Evolutionary conservation across 2,113 vertebrate species (phyloP), one percentile per base, ranked within the genome.

Genomic region (Blennius ocellaris): DNA sequence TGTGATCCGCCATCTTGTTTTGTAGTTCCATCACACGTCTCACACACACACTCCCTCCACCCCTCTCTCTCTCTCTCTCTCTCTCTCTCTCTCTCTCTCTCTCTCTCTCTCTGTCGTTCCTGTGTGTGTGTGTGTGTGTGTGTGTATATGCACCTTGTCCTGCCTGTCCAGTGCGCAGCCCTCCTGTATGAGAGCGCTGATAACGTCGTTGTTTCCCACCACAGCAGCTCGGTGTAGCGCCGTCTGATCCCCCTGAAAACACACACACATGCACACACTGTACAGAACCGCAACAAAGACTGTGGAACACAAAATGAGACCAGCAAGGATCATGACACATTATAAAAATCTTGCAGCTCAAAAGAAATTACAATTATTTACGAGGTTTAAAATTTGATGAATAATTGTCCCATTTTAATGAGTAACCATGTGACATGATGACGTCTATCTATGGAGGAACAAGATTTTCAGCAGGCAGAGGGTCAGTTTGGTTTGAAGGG

Each of bases 121-220:
- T n/a, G n/a, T n/a, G n/a, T n/a, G n/a, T n/a, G n/a, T n/a, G n/a
- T n/a, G n/a, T n/a, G n/a, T n/a, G n/a, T n/a, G n/a, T n/a, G n/a
- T n/a, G n/a, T n/a, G n/a, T n/a, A n/a, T n/a, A n/a, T n/a, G n/a
- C n/a, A n/a, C 97, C 97, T 97, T 99, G 92, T 99, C 97, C 86
- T 98, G 96, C 44, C 97, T 94, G 91, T 99, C 97, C 93, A 97
- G 90, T 63, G 96, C 94, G 78, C 97, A 97, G 0, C 97, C 97
- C 88, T 99, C 97, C 74, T 95, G 96, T 82, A 97, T 92, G 61
- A 99, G 95, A 11, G 95, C 91, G 0, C 93, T 84, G 70, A 99
- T 95, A 73, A 98, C 58, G 11, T 97, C 96, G 0, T 90, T 89
- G 89, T 98, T 96, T 66, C 97, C 97, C 91, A 96, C 95, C 59